A percentile compares a stretch with the other conserved stretches of the same genome.
Conservation (phyloP, 64 coral and sea anemone genomes). For the Cladopsammia gracilis region DNA sequence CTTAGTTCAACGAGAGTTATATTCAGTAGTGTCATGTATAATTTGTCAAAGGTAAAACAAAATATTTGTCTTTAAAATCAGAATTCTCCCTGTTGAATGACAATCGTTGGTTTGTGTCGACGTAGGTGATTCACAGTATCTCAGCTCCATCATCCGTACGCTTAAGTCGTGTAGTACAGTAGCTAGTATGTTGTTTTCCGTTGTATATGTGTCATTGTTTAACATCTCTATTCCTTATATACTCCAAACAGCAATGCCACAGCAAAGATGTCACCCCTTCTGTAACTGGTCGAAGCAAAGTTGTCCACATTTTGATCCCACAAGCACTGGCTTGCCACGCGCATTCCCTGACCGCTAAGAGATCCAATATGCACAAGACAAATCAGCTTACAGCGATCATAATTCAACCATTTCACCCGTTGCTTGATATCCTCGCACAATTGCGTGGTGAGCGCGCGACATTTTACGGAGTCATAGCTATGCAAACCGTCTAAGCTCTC, state of each 20-base stretch:
- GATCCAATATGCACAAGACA: constrained; percentile 93
- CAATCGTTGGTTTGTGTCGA: too few relatives aligned
- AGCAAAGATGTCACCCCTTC: constrained; percentile 87
- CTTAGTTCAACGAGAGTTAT: too few relatives aligned
- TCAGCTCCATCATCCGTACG: too few relatives aligned
- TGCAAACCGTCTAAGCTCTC: constrained; percentile 73
- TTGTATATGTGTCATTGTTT: not conserved
- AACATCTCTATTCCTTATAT: constrained; percentile 68
- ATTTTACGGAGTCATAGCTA: constrained; percentile 79
- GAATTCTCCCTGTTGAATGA: too few relatives aligned
- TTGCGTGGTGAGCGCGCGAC: constrained; percentile 64
- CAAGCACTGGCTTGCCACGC: constrained; percentile 82
- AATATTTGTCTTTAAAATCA: too few relatives aligned
- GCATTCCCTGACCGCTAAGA: constrained; percentile 82
- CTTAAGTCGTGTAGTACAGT: too few relatives aligned
- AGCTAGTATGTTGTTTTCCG: too few relatives aligned
- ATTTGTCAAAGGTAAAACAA: too few relatives aligned
- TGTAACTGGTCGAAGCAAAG: constrained; percentile 78
- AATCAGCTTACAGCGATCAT: constrained; percentile 83
- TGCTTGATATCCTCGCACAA: constrained; percentile 95
- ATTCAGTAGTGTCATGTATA: too few relatives aligned
- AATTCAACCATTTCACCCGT: constrained; percentile 92
- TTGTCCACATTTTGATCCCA: constrained; percentile 88
- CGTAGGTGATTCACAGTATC: too few relatives aligned
- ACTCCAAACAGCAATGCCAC: constrained; percentile 90